Base-by-base conservation (phyloP, 2,797 vertebrate genomes). In the Brotula barbata region DNA sequence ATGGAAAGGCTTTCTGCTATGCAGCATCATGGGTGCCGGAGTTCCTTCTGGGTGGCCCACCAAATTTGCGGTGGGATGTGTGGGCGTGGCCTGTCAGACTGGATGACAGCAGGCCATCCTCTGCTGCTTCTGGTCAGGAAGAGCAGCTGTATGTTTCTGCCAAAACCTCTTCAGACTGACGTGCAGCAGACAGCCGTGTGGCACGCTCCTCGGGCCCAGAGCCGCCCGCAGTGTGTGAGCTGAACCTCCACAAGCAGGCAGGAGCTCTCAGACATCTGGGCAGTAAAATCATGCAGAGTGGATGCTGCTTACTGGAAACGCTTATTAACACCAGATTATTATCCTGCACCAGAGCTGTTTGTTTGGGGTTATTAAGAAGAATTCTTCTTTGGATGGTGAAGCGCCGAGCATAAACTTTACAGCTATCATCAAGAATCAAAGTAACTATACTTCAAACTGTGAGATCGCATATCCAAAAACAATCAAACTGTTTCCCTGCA, bases 31-130 rank as follows among this genome's bases (percentile, higher is more conserved):
- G 75, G 67, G 60, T 65, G 71, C 48, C 55, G 55, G 53, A 61
- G 39, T 64, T 65, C 71, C 58, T 78, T 51, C 82, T 87, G 87
- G 87, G 88, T 89, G 86, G 89, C 68, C 80, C 39, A 8, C 23
- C 57, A 69, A 58, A 60, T 82, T 77, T 83, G 83, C 21, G 68
- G 85, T 75, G 15, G 16, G 65, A 78, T 68, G 47, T 3, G 43
- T 36, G 59, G 73, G 76, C 17, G 75, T 50, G 72, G 72, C 46
- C 28, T 65, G 70, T 72, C 79, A 68, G 71, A 64, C 54, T 58
- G 48, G 69, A 74, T 48, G 71, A 78, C 77, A 82, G 60, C 57
- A 25, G 64, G 49, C 23, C 49, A 13, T 75, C 73, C 21, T 39
- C 39, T 47, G 50, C 50, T 1, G 39, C 45, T 5, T 15, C 58